Percentiles rank a stretch among this genome's conserved stretches.
phyloP scores from a whole-genome alignment of 2,797 vertebrate genomes.

The Cephalopachus bancanus region DNA sequence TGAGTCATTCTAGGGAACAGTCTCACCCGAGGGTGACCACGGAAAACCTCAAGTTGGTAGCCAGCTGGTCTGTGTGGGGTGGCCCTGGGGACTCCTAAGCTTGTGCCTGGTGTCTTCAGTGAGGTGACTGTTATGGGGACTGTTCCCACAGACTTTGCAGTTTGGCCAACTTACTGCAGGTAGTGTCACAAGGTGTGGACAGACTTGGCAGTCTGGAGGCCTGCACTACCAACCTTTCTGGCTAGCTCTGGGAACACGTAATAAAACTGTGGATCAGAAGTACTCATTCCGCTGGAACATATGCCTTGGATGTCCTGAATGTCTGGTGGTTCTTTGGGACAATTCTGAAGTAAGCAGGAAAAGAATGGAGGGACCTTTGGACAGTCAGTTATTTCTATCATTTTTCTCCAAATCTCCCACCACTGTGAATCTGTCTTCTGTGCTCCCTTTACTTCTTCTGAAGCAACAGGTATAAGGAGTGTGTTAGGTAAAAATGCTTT shows the following conservation, averaged over 20 bases:
- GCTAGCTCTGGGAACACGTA: not conserved
- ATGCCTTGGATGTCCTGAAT: not conserved
- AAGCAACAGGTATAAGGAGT: constrained; percentile 10
- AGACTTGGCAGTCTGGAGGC: not conserved
- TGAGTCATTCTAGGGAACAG: not conserved
- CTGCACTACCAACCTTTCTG: not conserved
- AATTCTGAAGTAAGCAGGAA: not conserved
- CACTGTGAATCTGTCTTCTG: not conserved
- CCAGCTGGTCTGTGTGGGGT: not conserved
- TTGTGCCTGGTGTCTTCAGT: not conserved
- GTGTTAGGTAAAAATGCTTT: not conserved
- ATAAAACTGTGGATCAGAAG: not conserved
- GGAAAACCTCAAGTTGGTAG: not conserved
- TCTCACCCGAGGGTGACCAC: not conserved
- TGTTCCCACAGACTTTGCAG: not conserved
- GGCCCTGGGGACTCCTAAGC: not conserved
- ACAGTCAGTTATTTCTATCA: not conserved
- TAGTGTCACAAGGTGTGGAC: not conserved
- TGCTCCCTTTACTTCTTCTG: constrained; percentile 3
- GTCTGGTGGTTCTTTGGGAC: not conserved
- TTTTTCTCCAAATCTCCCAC: not conserved
- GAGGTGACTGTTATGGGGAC: not conserved
- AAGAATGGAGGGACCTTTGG: not conserved
- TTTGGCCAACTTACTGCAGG: not conserved
- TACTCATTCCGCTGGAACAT: not conserved